Conservation (phyloP, 2,113 vertebrate genomes). For the Sialia sialis region DNA sequence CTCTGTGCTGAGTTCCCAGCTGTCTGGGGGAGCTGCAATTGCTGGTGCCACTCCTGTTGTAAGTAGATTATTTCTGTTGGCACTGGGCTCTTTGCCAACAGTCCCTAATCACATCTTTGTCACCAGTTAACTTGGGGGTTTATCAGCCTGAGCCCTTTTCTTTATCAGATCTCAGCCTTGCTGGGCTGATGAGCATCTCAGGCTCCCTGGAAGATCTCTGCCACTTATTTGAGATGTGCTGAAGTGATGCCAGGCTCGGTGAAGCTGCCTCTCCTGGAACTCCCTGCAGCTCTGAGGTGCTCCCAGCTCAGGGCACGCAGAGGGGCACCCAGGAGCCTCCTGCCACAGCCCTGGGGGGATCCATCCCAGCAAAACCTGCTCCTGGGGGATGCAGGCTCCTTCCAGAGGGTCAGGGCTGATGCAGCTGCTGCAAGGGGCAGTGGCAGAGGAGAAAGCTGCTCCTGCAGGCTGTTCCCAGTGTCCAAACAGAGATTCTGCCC, state of each 20-base stretch:
- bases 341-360: fast-evolving
- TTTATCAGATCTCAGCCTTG: not conserved
- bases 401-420: not conserved
- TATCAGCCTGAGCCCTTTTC: not conserved
- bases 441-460: not conserved
- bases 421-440: not conserved
- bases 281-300: not conserved
- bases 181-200: not conserved
- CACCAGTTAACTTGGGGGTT: not conserved
- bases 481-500: not conserved
- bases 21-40: not conserved
- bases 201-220: not conserved
- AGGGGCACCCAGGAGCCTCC: fast-evolving
- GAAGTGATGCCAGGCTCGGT: not conserved
- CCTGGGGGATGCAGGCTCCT: not conserved
- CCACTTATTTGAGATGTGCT: not conserved
- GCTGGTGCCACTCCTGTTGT: not conserved
- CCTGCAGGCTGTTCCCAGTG: not conserved
- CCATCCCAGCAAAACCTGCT: not conserved
- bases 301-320: not conserved
- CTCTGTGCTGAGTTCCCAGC: not conserved
- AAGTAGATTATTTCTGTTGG: slow-evolving; percentile 1
- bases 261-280: not conserved
- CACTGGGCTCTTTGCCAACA: not conserved
- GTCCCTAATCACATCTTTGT: not conserved